Percentiles rank a stretch among this genome's conserved stretches.
Conservation (phyloP, 2,888 invertebrate species). For the Allacma fusca region DNA sequence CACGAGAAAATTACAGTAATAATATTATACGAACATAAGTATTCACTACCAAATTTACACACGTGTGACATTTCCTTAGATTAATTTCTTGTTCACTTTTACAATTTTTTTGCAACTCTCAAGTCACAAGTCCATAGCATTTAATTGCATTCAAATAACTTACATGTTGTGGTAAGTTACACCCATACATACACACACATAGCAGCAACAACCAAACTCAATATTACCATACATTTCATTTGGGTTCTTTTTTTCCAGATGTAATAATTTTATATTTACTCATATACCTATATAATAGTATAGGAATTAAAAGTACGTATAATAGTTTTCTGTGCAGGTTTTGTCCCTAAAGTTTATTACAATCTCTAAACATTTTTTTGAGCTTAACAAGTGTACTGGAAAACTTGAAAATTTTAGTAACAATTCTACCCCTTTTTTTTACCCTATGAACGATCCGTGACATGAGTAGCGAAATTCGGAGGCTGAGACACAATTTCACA, state of each 20-base stretch:
- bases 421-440: neutral
- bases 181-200: neutral
- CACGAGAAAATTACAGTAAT: too few relatives aligned
- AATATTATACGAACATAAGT: too few relatives aligned
- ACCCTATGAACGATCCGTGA: neutral
- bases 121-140: too few relatives aligned
- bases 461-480: neutral
- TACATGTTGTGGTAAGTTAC: constrained; percentile 6
- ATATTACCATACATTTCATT: neutral
- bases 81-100: too few relatives aligned
- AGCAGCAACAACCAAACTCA: neutral
- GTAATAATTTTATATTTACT: too few relatives aligned
- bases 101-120: too few relatives aligned
- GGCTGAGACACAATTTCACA: neutral
- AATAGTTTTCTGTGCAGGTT: constrained; percentile 23
- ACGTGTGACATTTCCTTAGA: too few relatives aligned
- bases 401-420: constrained; percentile 3
- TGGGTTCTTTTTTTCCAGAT: neutral
- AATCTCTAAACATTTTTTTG: neutral
- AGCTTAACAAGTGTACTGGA: neutral
- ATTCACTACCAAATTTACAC: too few relatives aligned
- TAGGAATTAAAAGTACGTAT: constrained; percentile 17
- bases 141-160: neutral
- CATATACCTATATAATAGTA: neutral
- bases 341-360: too few relatives aligned